Evolutionary conservation across 2,113 vertebrate genomes (phyloP), one percentile per base, ranked within the genome.

Genomic region (Lanius collurio): DNA sequence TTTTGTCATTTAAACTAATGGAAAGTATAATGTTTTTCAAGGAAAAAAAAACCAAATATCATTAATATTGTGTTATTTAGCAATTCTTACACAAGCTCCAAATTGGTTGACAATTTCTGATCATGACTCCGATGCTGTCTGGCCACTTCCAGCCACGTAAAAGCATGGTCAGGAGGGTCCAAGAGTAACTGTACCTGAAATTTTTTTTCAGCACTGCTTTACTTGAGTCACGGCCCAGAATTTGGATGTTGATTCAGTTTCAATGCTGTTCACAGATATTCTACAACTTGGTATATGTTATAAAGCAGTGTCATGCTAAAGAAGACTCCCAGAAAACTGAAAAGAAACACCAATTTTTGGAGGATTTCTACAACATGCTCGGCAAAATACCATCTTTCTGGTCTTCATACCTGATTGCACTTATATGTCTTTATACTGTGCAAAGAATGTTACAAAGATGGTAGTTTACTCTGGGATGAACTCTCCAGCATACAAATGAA

Each of bases 401-500:
- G 33, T 52, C 53, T 65, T 93, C n/a, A 11, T 18, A 53, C 8
- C 26, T 37, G 19, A 62, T 55, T 46, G 35, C 59, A 77, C 50
- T 64, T 49, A 5, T 0, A 55, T 2, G 9, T 52, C 69, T 71
- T 49, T 39, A 41, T 89, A 71, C 26, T 17, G 22, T 24, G 37
- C 50, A 78, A 77, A 91, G 52, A 75, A 78, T 4, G 7, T 57
- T 60, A 86, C 77, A 60, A 83, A 83, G 52, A 70, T 14, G 24
- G 35, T 8, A 75, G 24, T 68, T 92, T 42, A 75, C 65, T 84
- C 64, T n/a, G 27, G 63, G 59, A 53, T 53, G 15, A 79, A 33
- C 53, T 26, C 27, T 69, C 37, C 56, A 28, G 62, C 88, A 88
- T 57, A 89, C 30, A 91, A 92, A 89, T 78, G 65, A 96, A 95